These are phyloP conservation scores for Drosophila conformis DNA, from an alignment of 2,888 invertebrate species.

Conservation along the genomic window DNA sequence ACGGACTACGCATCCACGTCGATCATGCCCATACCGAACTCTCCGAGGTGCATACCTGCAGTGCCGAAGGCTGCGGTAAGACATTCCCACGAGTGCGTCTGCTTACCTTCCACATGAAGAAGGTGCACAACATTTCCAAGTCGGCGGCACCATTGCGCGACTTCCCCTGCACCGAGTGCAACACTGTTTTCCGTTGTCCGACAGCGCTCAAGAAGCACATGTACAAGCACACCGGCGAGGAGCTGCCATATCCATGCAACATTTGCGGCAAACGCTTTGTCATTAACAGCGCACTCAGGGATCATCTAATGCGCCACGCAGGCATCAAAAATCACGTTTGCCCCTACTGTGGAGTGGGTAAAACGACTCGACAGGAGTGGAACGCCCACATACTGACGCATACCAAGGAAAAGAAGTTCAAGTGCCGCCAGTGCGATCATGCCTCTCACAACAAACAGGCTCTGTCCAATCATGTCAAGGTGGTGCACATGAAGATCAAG, in stretches of 20 bases:
- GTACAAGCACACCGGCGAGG: slow-evolving; percentile 83
- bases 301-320: slow-evolving; percentile 83
- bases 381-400: slow-evolving; percentile 83
- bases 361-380: slow-evolving; percentile 83
- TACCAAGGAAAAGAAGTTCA: slow-evolving; percentile 83
- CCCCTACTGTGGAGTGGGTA: slow-evolving; percentile 83
- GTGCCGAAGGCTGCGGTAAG: slow-evolving; percentile 79
- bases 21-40: slow-evolving; percentile 82
- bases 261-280: slow-evolving; percentile 83
- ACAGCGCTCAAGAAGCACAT: slow-evolving; percentile 83
- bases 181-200: slow-evolving; percentile 83
- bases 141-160: slow-evolving; percentile 75
- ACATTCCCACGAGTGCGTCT: slow-evolving; percentile 81
- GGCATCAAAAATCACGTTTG: slow-evolving; percentile 84
- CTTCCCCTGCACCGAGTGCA: slow-evolving; percentile 83
- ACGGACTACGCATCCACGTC: slow-evolving; percentile 79
- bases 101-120: slow-evolving; percentile 80
- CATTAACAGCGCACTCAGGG: slow-evolving; percentile 82
- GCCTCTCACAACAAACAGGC: slow-evolving; percentile 83
- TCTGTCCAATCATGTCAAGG: slow-evolving; percentile 80
- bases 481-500: slow-evolving; percentile 82
- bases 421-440: slow-evolving; percentile 82
- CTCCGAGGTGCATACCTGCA: slow-evolving; percentile 76
- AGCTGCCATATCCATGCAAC: slow-evolving; percentile 82
- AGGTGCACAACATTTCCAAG: slow-evolving; percentile 77